Conservation (phyloP, 2,888 invertebrate species). For the Omphaloscelis lunosa region DNA sequence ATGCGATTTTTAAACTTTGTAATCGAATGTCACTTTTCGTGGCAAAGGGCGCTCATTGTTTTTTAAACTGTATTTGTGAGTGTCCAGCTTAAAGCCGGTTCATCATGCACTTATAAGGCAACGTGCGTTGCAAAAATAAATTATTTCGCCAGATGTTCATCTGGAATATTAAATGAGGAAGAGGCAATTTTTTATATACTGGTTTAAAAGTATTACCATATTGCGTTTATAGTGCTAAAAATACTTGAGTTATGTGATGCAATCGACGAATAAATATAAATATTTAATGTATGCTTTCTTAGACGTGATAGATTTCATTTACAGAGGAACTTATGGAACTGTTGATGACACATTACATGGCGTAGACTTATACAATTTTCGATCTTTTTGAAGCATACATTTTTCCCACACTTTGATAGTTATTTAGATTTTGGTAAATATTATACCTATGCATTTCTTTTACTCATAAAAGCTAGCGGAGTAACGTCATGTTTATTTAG, state of each 20-base stretch:
- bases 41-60: slow-evolving; percentile 44
- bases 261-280: slow-evolving; percentile 47
- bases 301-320: slow-evolving; percentile 39
- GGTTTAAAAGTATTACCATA: slow-evolving; percentile 46
- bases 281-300: slow-evolving; percentile 43
- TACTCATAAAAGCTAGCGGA: background rate
- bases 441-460: slow-evolving; percentile 7
- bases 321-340: slow-evolving; percentile 18
- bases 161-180: slow-evolving; percentile 55
- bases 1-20: slow-evolving; percentile 47
- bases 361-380: slow-evolving; percentile 14
- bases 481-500: slow-evolving; percentile 44
- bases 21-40: slow-evolving; percentile 40
- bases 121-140: slow-evolving; percentile 56
- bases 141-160: slow-evolving; percentile 66
- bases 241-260: slow-evolving; percentile 50
- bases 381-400: slow-evolving; percentile 15
- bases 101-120: slow-evolving; percentile 56
- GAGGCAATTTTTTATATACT: slow-evolving; percentile 36
- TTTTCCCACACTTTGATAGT: slow-evolving; percentile 10
- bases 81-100: slow-evolving; percentile 44
- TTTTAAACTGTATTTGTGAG: slow-evolving; percentile 27
- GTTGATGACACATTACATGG: slow-evolving; percentile 26
- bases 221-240: slow-evolving; percentile 17
- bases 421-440: background rate